Percentiles rank a stretch among this genome's conserved stretches.
Conservation (phyloP, 2,113 vertebrate species). For the Megaceryle torquata region DNA sequence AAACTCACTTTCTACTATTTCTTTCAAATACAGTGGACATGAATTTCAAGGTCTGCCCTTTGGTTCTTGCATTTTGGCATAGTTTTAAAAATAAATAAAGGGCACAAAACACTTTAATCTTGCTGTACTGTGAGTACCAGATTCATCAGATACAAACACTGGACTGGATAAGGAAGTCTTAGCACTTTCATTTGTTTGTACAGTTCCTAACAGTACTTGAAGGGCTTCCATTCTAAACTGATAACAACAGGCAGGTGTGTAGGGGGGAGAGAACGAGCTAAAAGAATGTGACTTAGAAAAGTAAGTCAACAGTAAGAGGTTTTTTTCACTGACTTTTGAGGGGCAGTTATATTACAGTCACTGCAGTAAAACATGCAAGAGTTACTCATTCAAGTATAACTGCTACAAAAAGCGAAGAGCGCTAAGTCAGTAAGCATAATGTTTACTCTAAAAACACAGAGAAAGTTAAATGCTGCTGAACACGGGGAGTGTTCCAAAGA, state of each 20-base stretch:
- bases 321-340: not conserved
- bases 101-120: not conserved
- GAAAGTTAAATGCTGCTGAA: not conserved
- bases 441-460: not conserved
- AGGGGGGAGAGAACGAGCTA: not conserved
- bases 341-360: not conserved
- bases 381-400: not conserved
- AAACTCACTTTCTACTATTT: not conserved
- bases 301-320: not conserved
- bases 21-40: not conserved
- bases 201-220: not conserved
- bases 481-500: not conserved
- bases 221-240: not conserved
- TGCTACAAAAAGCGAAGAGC: not conserved
- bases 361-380: not conserved
- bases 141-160: not conserved
- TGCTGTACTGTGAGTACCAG: not conserved
- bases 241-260: not conserved
- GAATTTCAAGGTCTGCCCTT: not conserved
- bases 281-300: not conserved
- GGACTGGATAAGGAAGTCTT: not conserved
- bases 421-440: not conserved
- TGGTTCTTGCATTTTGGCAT: not conserved
- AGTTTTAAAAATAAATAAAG: not conserved
- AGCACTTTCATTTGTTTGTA: not conserved